Evolutionary conservation across 2,888 invertebrate genomes (phyloP).

Genomic region (Cloeon dipterum): DNA sequence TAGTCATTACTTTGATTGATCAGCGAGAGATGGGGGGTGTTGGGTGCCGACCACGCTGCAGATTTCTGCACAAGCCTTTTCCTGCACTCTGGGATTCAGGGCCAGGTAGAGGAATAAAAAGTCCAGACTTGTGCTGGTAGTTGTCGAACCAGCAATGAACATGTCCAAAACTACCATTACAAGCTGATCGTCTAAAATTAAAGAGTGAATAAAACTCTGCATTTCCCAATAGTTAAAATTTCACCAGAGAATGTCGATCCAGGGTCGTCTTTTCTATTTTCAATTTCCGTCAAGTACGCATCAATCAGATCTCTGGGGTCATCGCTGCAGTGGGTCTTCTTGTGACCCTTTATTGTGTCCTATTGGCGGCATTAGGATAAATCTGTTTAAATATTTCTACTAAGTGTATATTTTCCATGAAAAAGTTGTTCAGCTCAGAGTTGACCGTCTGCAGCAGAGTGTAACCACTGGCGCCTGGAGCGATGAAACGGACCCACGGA

Average conservation of each 20-base stretch:
- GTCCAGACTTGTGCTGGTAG: constrained; percentile 36
- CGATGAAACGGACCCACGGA: constrained; percentile 36
- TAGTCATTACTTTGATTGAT: constrained; percentile 1
- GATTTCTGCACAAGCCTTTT: constrained; percentile 28
- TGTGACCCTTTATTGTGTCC: constrained; percentile 31
- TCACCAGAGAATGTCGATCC: constrained; percentile 22
- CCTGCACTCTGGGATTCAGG: constrained; percentile 30
- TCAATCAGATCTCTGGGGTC: constrained; percentile 33
- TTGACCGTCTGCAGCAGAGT: constrained; percentile 31
- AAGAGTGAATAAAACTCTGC: too few relatives aligned
- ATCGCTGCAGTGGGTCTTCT: constrained; percentile 20
- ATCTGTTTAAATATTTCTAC: not conserved
- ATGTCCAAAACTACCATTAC: constrained; percentile 39
- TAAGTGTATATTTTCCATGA: constrained; percentile 25
- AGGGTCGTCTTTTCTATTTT: constrained; percentile 13
- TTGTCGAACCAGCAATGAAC: constrained; percentile 39
- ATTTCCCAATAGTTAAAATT: not conserved
- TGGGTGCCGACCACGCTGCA: constrained; percentile 8
- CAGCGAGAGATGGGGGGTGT: not conserved
- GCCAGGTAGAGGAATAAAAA: constrained; percentile 34
- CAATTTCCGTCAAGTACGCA: constrained; percentile 35
- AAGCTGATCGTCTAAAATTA: constrained; percentile 35
- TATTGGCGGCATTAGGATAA: constrained; percentile 8
- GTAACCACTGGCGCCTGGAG: constrained; percentile 34
- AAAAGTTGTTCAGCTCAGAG: constrained; percentile 24